Percentiles rank a stretch among this genome's conserved stretches.
Evolutionary conservation across 2,888 invertebrate genomes (phyloP).

Genomic region (Cotesia congregata): DNA sequence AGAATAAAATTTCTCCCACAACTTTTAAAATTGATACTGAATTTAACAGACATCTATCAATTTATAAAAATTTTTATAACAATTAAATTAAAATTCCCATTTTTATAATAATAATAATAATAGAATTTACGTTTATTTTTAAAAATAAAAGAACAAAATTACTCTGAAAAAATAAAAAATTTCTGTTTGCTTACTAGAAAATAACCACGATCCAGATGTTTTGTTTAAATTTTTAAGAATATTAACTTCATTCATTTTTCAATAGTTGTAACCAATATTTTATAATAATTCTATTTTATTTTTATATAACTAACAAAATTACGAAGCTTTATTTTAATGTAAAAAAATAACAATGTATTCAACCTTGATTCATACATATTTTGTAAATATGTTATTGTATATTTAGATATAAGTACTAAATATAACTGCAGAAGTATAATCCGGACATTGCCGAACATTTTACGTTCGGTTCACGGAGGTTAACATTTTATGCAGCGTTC

Average conservation of each 20-base stretch:
- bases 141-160: too few relatives aligned
- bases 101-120: too few relatives aligned
- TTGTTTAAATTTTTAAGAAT: slow-evolving; percentile 2
- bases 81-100: too few relatives aligned
- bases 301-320: neutral
- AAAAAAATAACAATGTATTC: neutral
- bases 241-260: slow-evolving; percentile 31
- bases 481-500: neutral
- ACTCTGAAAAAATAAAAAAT: too few relatives aligned
- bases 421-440: neutral
- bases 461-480: neutral
- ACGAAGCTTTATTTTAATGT: neutral
- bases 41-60: too few relatives aligned
- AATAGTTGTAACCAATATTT: slow-evolving; percentile 13
- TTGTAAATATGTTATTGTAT: neutral
- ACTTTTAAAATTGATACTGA: too few relatives aligned
- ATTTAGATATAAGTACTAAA: neutral
- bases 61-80: too few relatives aligned
- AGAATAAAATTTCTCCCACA: neutral
- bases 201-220: neutral
- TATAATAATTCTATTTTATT: neutral
- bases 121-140: too few relatives aligned
- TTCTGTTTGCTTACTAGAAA: neutral
- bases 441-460: neutral
- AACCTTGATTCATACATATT: neutral